phyloP scores from a whole-genome alignment of 2,888 invertebrate species.

The Leucophenga montana region DNA sequence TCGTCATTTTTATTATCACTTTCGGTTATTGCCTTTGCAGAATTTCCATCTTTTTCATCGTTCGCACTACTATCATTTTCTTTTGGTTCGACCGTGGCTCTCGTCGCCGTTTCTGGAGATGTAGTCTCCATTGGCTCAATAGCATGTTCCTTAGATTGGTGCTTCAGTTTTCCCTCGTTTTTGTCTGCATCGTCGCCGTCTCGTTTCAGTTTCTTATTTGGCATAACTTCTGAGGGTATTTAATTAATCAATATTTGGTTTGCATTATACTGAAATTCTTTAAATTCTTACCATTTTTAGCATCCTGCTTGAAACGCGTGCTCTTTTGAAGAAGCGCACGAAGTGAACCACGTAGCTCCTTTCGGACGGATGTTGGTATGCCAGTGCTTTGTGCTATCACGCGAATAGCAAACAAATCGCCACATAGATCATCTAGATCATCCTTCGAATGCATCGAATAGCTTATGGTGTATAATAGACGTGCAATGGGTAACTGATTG shows the following conservation, averaged over 20 bases:
- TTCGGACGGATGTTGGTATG: slow-evolving; percentile 71
- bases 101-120: not conserved
- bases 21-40: slow-evolving; percentile 33
- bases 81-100: slow-evolving; percentile 41
- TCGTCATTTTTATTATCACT: not conserved
- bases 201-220: slow-evolving; percentile 58
- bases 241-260: not conserved
- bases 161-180: slow-evolving; percentile 45
- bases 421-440: slow-evolving; percentile 72
- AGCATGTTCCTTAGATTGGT: slow-evolving; percentile 30
- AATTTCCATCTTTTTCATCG: slow-evolving; percentile 31
- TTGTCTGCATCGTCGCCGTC: slow-evolving; percentile 43
- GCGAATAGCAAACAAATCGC: slow-evolving; percentile 73
- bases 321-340: slow-evolving; percentile 69
- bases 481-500: slow-evolving; percentile 70
- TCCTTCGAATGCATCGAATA: slow-evolving; percentile 72
- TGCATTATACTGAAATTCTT: not conserved
- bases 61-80: slow-evolving; percentile 36
- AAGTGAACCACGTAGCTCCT: slow-evolving; percentile 70
- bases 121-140: slow-evolving; percentile 30
- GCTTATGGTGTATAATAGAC: slow-evolving; percentile 72
- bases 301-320: slow-evolving; percentile 65
- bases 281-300: slow-evolving; percentile 59
- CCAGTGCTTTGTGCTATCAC: slow-evolving; percentile 72
- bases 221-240: slow-evolving; percentile 54